Evolutionary conservation across 2,113 vertebrate species (phyloP).

Genomic region (Oceanodroma tethys): DNA sequence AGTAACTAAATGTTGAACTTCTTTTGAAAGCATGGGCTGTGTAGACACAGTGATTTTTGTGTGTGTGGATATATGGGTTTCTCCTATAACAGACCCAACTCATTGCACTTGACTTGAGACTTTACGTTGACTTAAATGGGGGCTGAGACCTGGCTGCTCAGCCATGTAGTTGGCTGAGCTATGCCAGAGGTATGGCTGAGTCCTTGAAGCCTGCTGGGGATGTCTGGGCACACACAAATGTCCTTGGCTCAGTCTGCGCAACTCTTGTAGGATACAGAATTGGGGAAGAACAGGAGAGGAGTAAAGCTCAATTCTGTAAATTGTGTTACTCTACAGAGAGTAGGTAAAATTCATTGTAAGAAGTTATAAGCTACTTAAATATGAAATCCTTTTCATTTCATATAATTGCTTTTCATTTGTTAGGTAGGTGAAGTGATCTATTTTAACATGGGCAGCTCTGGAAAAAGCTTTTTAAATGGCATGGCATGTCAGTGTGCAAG

Average conservation of each 20-base stretch:
- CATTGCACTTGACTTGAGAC: neutral
- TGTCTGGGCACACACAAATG: neutral
- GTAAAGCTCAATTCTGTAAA: neutral
- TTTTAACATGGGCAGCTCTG: neutral
- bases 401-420: neutral
- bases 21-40: neutral
- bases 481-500: rapidly evolving
- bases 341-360: neutral
- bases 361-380: neutral
- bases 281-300: neutral
- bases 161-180: neutral
- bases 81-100: neutral
- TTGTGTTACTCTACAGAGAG: neutral
- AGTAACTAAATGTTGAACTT: neutral
- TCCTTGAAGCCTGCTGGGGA: neutral
- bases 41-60: neutral
- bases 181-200: neutral
- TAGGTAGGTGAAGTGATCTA: neutral
- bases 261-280: neutral
- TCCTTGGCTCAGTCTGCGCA: neutral
- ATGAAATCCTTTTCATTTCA: neutral
- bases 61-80: neutral
- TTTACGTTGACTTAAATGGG: neutral
- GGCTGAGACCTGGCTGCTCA: neutral
- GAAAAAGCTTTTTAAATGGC: neutral